Evolutionary conservation across 1,140 invertebrate species (phyloP).

Genomic region (Calosoma granatense): DNA sequence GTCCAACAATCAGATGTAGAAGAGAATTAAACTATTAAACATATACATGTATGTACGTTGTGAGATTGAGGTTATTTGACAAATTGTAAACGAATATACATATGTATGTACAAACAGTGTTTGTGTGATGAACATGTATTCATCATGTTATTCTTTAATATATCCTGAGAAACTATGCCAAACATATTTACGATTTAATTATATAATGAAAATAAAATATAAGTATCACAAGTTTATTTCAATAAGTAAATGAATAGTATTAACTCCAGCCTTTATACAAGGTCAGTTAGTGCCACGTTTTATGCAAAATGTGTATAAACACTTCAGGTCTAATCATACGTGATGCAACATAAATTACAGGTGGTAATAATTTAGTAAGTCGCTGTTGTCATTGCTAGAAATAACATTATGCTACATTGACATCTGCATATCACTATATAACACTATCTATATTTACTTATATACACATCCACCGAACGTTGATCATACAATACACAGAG

Average conservation of each 20-base stretch:
- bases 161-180: slow-evolving; percentile 31
- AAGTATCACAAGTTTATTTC: slow-evolving; percentile 35
- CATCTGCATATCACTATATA: neutral
- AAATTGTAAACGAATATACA: too few relatives aligned
- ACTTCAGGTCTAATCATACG: slow-evolving; percentile 12
- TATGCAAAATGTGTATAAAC: slow-evolving; percentile 3
- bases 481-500: too few relatives aligned
- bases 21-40: too few relatives aligned
- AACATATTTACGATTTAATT: slow-evolving; percentile 25
- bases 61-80: too few relatives aligned
- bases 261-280: slow-evolving; percentile 22
- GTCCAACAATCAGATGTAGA: too few relatives aligned
- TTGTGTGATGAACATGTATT: too few relatives aligned
- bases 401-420: neutral
- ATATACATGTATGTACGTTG: too few relatives aligned
- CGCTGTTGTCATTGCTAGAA: neutral
- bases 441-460: neutral
- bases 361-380: slow-evolving; percentile 9
- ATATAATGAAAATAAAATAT: slow-evolving; percentile 24
- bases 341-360: slow-evolving; percentile 8
- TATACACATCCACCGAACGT: too few relatives aligned
- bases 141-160: neutral
- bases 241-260: slow-evolving; percentile 30
- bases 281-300: slow-evolving; percentile 5
- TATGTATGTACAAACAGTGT: too few relatives aligned